A percentile compares a stretch with the other conserved stretches of the same genome.
phyloP scores from a whole-genome alignment of 1,140 invertebrate species.

The Drosophila nebulosa region DNA sequence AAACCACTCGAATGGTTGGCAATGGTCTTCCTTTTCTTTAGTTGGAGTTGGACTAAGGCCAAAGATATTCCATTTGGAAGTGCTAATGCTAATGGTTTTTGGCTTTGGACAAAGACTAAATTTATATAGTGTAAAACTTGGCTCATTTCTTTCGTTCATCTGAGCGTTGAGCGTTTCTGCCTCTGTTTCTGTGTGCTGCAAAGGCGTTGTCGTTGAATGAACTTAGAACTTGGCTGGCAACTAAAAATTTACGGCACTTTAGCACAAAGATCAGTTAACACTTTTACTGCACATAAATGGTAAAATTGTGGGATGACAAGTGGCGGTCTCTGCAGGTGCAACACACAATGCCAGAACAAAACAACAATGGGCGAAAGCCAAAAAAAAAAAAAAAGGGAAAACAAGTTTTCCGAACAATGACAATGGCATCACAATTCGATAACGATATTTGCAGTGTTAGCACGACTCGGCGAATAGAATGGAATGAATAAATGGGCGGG shows the following conservation, averaged over 20 bases:
- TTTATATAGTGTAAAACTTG: not conserved
- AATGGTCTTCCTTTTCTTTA: slow-evolving; percentile 19
- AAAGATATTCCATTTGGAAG: slow-evolving; percentile 57
- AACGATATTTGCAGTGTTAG: not conserved
- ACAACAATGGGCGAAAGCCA: not conserved
- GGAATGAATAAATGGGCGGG: not conserved
- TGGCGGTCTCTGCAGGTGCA: slow-evolving; percentile 4
- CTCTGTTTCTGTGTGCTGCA: not conserved
- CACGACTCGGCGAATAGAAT: not conserved
- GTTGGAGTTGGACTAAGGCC: slow-evolving; percentile 38
- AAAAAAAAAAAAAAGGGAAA: not conserved
- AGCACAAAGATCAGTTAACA: slow-evolving; percentile 41
- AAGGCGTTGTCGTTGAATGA: not conserved
- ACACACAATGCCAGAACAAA: slow-evolving; percentile 16
- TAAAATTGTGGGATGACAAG: slow-evolving; percentile 36
- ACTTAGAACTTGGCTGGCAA: slow-evolving; percentile 25
- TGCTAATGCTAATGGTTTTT: slow-evolving; percentile 71
- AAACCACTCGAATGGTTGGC: slow-evolving; percentile 50
- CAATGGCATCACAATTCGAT: not conserved
- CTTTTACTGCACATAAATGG: slow-evolving; percentile 18
- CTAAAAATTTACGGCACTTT: slow-evolving; percentile 32
- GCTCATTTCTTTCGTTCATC: not conserved
- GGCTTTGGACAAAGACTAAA: slow-evolving; percentile 12
- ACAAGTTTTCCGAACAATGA: not conserved
- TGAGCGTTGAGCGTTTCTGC: too few species aligned